Base-by-base conservation (phyloP, 37 sponge, comb jelly and placozoan genomes). In the Theonella swinhoei region DNA sequence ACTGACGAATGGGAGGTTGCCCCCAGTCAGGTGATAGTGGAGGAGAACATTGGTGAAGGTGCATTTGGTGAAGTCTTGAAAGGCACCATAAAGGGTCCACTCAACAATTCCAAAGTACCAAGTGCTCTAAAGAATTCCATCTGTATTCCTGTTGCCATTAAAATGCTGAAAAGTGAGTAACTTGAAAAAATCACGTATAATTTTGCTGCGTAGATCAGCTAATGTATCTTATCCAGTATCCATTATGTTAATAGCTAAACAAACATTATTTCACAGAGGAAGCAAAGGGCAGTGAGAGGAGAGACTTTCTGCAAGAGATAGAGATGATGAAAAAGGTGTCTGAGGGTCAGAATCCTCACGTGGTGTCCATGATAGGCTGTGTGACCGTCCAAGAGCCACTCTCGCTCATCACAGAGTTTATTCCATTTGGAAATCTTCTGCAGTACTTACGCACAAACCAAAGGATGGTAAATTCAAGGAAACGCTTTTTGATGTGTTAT, bases 1-100 rank as follows among this genome's bases (percentile, higher is more conserved):
- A 26, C 20, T n/a, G 94, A 93, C 32, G 91, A 93, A 47, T 93
- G 94, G 94, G 94, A 93, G 58, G 0, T 93, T 25, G 37, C 86
- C 61, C 79, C 90, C 0, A 70, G 39, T 31, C 75, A 88, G 38
- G 72, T 94, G 25, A 61, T 85, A 14, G 65, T 94, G 35, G 85
- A 88, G 26, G 62, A 82, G 20, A 43, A 38, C 9, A 77, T 94
- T 0, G 95, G 95, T 8, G 88, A 90, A 34, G 95, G 95, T 0
- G 85, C 80, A 4, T 94, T 94, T 85, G 95, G 95, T 23, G 91
- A 91, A 60, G 95, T 94, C 33, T 91, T 77, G 71, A 88, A 84
- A 76, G 95, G 87, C 17, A 59, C 68, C 23, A n/a, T 91, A 30
- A 80, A 42, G 17, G 84, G 89, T 5, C 79, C 84, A 11, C 70